A percentile compares a stretch with the other conserved stretches of the same genome.
Conservation (phyloP, 2,888 invertebrate genomes). For the Agapostemon virescens region DNA sequence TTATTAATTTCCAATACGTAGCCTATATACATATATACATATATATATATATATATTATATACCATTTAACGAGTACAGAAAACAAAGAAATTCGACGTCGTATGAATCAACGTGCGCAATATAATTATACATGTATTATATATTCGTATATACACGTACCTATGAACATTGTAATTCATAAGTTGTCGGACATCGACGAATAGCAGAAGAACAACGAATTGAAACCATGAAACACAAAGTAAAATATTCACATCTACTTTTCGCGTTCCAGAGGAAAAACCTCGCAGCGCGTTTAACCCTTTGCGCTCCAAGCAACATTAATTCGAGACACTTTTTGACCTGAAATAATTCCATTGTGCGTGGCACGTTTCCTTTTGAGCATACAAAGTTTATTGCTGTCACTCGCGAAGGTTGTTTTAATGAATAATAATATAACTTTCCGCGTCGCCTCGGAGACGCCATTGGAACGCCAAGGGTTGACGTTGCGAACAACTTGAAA, state of each 20-base stretch:
- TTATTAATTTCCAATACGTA: neutral
- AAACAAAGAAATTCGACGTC: conserved; percentile 27
- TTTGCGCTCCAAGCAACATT: no score
- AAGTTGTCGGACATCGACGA: neutral
- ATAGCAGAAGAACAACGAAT: neutral
- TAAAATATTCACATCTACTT: neutral
- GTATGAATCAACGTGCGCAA: conserved; percentile 48
- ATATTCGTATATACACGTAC: conserved; percentile 42
- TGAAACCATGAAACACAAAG: neutral
- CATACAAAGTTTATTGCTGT: no score
- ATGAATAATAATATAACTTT: no score
- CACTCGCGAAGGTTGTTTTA: no score
- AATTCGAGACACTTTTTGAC: no score
- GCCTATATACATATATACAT: conserved; percentile 11
- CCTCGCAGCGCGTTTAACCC: neutral
- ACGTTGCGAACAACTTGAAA: neutral
- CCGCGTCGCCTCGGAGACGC: no score
- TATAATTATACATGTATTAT: conserved; percentile 51
- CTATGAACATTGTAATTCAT: conserved; percentile 33
- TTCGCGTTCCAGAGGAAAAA: neutral
- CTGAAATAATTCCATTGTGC: no score
- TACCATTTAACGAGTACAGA: conserved; percentile 19
- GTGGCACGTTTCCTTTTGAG: no score
- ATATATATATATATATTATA: no score
- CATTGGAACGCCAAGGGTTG: no score